Percentiles rank a stretch among this genome's conserved stretches.
These are phyloP conservation scores for Ciconia nigra DNA, from an alignment of 2,797 vertebrate genomes.

Conservation along the genomic window DNA sequence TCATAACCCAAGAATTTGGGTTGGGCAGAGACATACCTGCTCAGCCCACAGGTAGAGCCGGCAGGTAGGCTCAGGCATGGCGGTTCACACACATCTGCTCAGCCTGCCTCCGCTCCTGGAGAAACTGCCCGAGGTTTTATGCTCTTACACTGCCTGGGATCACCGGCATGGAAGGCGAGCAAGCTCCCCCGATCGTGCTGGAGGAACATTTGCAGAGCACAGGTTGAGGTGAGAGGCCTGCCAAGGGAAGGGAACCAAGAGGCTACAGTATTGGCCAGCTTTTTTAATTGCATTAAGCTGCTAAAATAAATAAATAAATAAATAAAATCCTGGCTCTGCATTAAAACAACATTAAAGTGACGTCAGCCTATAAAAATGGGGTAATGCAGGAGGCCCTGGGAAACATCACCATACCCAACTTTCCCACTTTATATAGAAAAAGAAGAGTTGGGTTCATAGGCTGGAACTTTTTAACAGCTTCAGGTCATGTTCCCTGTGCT, in stretches of 20 bases:
- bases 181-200: neutral
- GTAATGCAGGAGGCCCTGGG: neutral
- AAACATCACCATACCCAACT: neutral
- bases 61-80: neutral
- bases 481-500: neutral
- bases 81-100: neutral
- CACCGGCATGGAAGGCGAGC: fast-evolving
- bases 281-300: neutral
- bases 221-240: neutral
- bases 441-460: neutral
- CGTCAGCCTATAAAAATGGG: neutral
- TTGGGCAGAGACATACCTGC: neutral
- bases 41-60: neutral
- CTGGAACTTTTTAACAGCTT: neutral
- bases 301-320: neutral
- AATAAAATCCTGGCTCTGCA: neutral
- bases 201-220: neutral
- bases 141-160: neutral
- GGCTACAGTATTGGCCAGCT: neutral
- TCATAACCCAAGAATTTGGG: neutral
- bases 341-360: neutral
- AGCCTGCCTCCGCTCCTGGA: neutral
- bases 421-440: neutral
- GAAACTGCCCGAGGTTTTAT: neutral
- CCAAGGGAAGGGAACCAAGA: neutral